These are phyloP conservation scores for Uloborus diversus DNA, from an alignment of 1,140 invertebrate genomes.

Conservation along the genomic window DNA sequence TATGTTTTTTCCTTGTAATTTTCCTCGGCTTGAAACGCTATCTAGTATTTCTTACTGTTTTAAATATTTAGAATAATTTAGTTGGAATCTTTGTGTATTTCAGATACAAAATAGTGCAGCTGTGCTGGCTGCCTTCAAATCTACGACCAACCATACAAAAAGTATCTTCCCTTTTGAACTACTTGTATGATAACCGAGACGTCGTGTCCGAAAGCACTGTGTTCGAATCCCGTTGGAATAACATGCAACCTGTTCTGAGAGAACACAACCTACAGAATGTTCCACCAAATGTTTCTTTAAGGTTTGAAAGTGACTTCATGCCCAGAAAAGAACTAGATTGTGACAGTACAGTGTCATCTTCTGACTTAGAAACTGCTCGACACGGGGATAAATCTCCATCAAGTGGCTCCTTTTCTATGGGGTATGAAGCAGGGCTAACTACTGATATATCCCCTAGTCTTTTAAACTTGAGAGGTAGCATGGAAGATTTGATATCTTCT, in stretches of 20 bases:
- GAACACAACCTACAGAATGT: constrained; percentile 28
- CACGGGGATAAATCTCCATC: constrained; percentile 52
- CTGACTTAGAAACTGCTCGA: constrained; percentile 15
- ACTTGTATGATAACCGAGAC: constrained; percentile 64
- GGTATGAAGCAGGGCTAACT: constrained; percentile 24
- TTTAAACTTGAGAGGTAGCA: constrained; percentile 70
- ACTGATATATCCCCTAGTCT: constrained; percentile 67
- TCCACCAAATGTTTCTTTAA: neutral
- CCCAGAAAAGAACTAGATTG: constrained; percentile 14
- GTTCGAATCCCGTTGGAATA: constrained; percentile 61
- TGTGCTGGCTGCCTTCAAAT: constrained; percentile 70
- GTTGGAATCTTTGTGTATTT: no score
- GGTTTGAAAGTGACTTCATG: constrained; percentile 56
- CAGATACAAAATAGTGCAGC: constrained; percentile 75
- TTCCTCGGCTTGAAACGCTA: no score
- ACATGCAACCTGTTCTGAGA: constrained; percentile 29
- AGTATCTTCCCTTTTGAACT: constrained; percentile 66
- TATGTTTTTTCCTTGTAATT: no score
- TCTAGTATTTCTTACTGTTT: no score
- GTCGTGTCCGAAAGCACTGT: constrained; percentile 15
- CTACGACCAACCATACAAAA: constrained; percentile 68
- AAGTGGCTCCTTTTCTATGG: constrained; percentile 20
- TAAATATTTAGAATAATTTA: no score
- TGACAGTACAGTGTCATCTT: constrained; percentile 31
- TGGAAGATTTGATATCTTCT: constrained; percentile 23